Conservation (phyloP, 2,113 vertebrate species). For the Bombycilla garrulus region DNA sequence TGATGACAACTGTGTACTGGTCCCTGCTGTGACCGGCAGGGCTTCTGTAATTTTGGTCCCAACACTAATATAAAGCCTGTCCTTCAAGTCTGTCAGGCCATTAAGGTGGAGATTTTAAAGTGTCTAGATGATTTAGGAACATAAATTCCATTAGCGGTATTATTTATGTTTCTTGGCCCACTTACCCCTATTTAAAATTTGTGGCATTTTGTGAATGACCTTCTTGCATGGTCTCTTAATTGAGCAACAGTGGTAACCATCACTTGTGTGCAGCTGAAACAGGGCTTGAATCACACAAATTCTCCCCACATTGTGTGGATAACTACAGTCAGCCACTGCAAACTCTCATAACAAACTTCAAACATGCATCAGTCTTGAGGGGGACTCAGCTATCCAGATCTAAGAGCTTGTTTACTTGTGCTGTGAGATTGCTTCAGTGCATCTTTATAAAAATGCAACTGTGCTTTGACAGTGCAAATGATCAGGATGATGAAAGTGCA, state of each 20-base stretch:
- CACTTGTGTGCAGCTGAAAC: not conserved
- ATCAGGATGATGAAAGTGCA: not conserved
- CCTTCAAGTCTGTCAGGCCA: not conserved
- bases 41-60: not conserved
- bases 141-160: not conserved
- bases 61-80: not conserved
- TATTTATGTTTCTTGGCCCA: not conserved
- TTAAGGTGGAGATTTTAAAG: not conserved
- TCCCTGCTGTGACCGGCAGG: rapidly evolving
- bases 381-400: not conserved
- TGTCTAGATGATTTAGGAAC: not conserved
- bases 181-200: not conserved
- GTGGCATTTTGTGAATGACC: not conserved
- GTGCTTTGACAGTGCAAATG: not conserved
- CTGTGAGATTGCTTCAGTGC: not conserved
- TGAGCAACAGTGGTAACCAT: not conserved
- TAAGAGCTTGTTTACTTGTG: not conserved
- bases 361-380: not conserved
- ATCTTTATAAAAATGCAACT: not conserved
- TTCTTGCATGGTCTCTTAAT: not conserved
- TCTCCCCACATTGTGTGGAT: rapidly evolving
- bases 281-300: not conserved
- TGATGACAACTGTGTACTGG: not conserved
- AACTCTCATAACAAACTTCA: not conserved
- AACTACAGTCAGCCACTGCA: not conserved